Conservation (phyloP, 2,888 invertebrate species). For the Zygothrica quintamaculata region DNA sequence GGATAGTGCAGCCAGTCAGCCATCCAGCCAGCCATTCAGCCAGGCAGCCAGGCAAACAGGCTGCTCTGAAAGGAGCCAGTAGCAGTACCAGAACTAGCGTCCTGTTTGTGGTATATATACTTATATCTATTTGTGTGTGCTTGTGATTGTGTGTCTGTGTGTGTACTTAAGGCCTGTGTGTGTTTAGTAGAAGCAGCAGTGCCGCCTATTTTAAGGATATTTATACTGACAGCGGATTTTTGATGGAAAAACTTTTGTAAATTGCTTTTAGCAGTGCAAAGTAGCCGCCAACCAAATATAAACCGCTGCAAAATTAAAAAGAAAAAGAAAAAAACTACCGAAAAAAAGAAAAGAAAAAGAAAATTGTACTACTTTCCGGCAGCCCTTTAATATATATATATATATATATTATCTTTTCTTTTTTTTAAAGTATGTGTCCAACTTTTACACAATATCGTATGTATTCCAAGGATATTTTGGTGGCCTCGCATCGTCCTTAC, state of each 20-base stretch:
- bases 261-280: constrained; percentile 79
- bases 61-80: constrained; percentile 58
- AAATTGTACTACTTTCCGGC: constrained; percentile 12
- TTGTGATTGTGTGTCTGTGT: constrained; percentile 11
- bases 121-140: no score
- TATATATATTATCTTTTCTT: background rate
- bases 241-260: constrained; percentile 84
- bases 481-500: constrained; percentile 14
- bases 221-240: constrained; percentile 83
- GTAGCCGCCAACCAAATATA: constrained; percentile 29
- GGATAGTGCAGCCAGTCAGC: constrained; percentile 69
- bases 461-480: constrained; percentile 23
- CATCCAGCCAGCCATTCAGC: constrained; percentile 39
- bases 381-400: constrained; percentile 38
- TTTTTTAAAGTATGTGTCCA: constrained; percentile 32
- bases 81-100: constrained; percentile 38
- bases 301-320: constrained; percentile 35
- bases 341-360: constrained; percentile 5
- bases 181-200: constrained; percentile 60
- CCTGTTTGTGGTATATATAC: constrained; percentile 24
- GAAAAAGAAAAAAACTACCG: no score
- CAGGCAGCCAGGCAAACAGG: constrained; percentile 45
- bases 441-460: constrained; percentile 10
- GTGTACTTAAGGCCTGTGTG: constrained; percentile 36
- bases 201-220: constrained; percentile 82